phyloP scores from a whole-genome alignment of 2,888 invertebrate species.

The Frankliniella fusca region DNA sequence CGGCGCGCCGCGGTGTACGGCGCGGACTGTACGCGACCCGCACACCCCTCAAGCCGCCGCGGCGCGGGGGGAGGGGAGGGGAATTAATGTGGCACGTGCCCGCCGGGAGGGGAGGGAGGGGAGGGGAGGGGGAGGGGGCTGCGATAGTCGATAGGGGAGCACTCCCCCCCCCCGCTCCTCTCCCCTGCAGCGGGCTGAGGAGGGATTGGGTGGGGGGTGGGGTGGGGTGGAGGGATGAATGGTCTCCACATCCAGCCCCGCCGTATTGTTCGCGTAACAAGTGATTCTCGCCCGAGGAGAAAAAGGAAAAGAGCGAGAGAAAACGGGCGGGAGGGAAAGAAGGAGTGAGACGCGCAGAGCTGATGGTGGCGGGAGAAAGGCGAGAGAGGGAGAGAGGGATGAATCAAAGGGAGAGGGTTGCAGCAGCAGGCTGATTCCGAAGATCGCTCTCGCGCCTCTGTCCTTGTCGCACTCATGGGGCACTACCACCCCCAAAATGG shows the following conservation, averaged over 20 bases:
- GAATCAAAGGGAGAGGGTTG: too few species aligned
- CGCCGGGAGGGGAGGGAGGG: neutral
- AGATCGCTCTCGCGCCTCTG: too few species aligned
- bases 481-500: too few species aligned
- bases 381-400: too few species aligned
- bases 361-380: too few species aligned
- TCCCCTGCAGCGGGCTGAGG: too few species aligned
- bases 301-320: neutral
- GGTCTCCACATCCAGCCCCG: neutral
- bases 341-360: too few species aligned
- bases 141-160: neutral
- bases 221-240: neutral
- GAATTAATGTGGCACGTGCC: conserved; percentile 15
- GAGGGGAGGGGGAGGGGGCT: neutral
- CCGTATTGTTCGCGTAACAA: conserved; percentile 1
- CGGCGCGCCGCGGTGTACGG: neutral
- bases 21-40: neutral
- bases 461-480: too few species aligned
- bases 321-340: too few species aligned
- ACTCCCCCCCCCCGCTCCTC: neutral
- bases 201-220: neutral
- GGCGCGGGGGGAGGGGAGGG: neutral
- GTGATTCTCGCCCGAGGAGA: conserved; percentile 15
- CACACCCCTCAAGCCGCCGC: neutral
- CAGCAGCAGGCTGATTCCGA: too few species aligned